phyloP scores from a whole-genome alignment of 2,113 vertebrate species.

The Pelecanoides urinatrix region DNA sequence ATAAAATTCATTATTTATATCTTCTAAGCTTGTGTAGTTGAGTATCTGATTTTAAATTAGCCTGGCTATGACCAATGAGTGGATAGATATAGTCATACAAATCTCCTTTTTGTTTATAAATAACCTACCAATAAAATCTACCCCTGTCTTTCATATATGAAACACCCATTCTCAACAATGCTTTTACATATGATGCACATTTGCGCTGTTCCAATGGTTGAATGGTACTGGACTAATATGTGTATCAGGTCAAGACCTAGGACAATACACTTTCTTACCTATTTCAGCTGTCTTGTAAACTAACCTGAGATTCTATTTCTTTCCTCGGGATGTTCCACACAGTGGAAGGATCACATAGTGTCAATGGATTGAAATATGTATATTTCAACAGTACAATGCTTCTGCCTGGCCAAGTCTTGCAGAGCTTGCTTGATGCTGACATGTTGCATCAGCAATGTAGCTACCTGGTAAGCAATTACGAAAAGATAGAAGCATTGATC shows the following conservation, averaged over 20 bases:
- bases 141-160: neutral
- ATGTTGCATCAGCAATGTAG: neutral
- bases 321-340: neutral
- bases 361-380: neutral
- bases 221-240: neutral
- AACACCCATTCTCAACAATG: neutral
- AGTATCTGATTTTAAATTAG: neutral
- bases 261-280: neutral
- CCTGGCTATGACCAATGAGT: neutral
- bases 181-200: neutral
- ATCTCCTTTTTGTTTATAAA: neutral
- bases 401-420: neutral
- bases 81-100: neutral
- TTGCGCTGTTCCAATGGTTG: accelerated
- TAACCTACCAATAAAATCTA: neutral
- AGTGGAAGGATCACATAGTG: neutral
- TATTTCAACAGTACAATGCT: neutral
- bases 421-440: neutral
- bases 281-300: neutral
- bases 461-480: neutral
- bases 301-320: neutral
- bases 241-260: neutral
- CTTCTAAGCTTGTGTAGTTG: neutral
- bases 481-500: neutral
- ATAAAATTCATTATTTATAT: neutral